Evolutionary conservation across 2,113 vertebrate genomes (phyloP).

Genomic region (Sterrhoptilus dennistouni): DNA sequence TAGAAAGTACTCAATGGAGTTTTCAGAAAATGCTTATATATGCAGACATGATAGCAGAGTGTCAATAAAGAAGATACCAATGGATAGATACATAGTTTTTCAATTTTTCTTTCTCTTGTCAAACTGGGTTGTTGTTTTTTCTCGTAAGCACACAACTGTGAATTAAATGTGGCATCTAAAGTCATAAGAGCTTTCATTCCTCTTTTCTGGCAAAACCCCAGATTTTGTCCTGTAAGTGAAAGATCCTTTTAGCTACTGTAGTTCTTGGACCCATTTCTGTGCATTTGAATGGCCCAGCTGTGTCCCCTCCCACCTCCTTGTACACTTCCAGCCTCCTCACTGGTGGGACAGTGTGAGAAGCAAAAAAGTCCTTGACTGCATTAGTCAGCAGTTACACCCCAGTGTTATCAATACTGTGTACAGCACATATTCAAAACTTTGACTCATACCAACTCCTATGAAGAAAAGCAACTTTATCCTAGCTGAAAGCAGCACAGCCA

Average conservation of each 20-base stretch:
- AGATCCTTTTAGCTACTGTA: background rate
- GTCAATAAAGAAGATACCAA: background rate
- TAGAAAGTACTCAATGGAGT: fast-evolving
- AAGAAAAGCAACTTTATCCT: background rate
- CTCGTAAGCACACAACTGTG: background rate
- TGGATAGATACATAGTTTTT: background rate
- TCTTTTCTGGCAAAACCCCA: background rate
- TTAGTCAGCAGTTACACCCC: background rate
- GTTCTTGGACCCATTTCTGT: background rate
- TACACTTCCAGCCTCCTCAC: fast-evolving
- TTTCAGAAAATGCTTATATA: background rate
- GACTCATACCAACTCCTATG: background rate
- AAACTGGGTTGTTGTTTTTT: fast-evolving
- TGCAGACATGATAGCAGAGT: background rate
- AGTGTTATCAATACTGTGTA: background rate
- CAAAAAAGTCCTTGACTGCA: background rate
- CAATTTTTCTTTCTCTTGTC: background rate
- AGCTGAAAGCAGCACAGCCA: background rate
- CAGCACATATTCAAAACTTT: background rate
- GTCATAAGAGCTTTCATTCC: fast-evolving
- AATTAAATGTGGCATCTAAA: background rate
- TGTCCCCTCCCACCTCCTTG: background rate
- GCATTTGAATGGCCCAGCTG: background rate
- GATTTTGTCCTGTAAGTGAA: background rate
- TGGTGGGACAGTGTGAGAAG: background rate